A percentile compares a stretch with the other conserved stretches of the same genome.
These are phyloP conservation scores for Philopedon plagiatum DNA, from an alignment of 2,888 invertebrate genomes.

Conservation along the genomic window DNA sequence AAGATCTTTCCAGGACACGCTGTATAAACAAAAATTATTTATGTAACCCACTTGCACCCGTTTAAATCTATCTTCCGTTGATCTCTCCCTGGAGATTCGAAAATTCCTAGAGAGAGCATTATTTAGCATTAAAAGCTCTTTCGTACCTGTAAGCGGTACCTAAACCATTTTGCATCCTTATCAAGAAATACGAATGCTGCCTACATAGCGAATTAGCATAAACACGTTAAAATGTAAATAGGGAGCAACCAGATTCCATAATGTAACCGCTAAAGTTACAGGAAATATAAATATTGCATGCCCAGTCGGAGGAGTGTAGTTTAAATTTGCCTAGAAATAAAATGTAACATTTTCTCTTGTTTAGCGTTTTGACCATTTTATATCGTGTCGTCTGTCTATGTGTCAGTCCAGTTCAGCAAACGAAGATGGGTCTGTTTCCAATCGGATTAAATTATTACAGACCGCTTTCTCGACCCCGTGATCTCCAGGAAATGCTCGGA, in stretches of 20 bases:
- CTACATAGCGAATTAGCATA: conserved; percentile 11
- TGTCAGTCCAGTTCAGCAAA: too few species aligned
- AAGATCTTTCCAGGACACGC: too few species aligned
- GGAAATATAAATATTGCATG: conserved; percentile 2
- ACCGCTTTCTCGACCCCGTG: too few species aligned
- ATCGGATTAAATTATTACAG: too few species aligned
- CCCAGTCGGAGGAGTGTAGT: not conserved
- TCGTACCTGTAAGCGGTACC: not conserved
- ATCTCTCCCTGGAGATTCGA: not conserved
- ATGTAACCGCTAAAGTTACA: not conserved
- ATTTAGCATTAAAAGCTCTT: conserved; percentile 4
- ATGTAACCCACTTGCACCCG: not conserved
- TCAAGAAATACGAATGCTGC: not conserved
- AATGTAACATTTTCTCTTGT: too few species aligned
- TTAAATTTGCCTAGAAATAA: too few species aligned
- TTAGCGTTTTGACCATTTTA: too few species aligned
- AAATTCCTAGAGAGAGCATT: not conserved
- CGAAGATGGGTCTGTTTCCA: too few species aligned
- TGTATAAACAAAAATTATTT: too few species aligned
- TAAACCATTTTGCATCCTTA: conserved; percentile 7
- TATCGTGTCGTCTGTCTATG: too few species aligned
- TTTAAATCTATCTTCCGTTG: too few species aligned
- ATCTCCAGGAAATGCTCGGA: too few species aligned
- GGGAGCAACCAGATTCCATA: conserved; percentile 12
- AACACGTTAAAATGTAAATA: conserved; percentile 19